Evolutionary conservation across 2,797 vertebrate species (phyloP).

Genomic region (Sebastes vulpes): DNA sequence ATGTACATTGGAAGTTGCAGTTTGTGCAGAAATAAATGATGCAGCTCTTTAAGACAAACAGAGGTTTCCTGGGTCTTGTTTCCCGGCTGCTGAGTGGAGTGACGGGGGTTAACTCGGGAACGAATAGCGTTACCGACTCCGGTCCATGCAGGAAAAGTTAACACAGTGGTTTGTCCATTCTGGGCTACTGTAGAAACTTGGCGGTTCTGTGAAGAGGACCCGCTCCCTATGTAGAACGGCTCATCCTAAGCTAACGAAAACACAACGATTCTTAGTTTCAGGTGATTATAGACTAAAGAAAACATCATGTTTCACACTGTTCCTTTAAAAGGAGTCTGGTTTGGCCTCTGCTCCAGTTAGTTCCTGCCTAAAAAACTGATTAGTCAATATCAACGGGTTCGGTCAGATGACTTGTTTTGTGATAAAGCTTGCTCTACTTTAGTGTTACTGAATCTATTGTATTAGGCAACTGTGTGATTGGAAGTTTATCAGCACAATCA

Average conservation of each 20-base stretch:
- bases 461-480: background rate
- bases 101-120: too few species aligned
- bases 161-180: background rate
- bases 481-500: background rate
- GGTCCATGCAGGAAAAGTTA: background rate
- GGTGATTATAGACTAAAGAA: too few species aligned
- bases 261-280: too few species aligned
- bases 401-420: background rate
- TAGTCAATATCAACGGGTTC: background rate
- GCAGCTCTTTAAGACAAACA: too few species aligned
- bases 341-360: background rate
- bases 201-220: background rate
- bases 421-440: background rate
- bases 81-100: too few species aligned
- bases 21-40: too few species aligned
- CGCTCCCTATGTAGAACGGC: background rate
- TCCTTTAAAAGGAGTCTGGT: background rate
- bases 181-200: background rate
- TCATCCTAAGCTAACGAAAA: too few species aligned
- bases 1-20: too few species aligned
- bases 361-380: background rate
- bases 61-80: too few species aligned
- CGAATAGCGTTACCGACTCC: background rate
- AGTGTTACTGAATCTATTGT: background rate
- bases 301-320: background rate